These are phyloP conservation scores for Tipula vernalis DNA, from an alignment of 2,888 invertebrate species.

Conservation along the genomic window DNA sequence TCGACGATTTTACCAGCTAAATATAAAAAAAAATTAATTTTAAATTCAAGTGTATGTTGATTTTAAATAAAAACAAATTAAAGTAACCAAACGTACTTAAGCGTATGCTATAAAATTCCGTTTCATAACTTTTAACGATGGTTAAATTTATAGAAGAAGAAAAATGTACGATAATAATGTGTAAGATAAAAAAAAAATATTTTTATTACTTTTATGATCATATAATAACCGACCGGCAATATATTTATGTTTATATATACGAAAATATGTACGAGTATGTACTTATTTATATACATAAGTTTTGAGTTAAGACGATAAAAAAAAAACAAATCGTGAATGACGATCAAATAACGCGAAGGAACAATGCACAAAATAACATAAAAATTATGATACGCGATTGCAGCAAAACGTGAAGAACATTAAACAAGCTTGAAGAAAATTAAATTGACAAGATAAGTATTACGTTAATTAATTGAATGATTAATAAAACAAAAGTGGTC, in stretches of 20 bases:
- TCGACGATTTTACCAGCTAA: not conserved
- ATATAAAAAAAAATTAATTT: not conserved
- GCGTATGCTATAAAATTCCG: not conserved
- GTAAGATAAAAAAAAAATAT: not conserved
- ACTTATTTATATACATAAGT: not conserved
- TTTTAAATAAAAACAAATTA: not conserved
- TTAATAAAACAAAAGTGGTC: not conserved
- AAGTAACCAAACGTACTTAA: not conserved
- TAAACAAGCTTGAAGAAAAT: not conserved
- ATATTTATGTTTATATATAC: not conserved
- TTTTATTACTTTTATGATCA: not conserved
- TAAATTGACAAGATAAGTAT: not conserved
- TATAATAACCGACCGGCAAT: not conserved
- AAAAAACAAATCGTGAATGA: not conserved
- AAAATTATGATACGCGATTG: not conserved
- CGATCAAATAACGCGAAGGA: not conserved
- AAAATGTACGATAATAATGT: not conserved
- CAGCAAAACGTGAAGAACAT: not conserved
- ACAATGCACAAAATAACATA: not conserved
- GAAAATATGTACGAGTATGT: not conserved
- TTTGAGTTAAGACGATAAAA: not conserved
- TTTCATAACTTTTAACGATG: not conserved
- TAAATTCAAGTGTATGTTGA: not conserved
- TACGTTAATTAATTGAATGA: not conserved
- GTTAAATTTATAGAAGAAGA: not conserved